A percentile compares a stretch with the other conserved stretches of the same genome.
phyloP scores from a whole-genome alignment of 2,888 invertebrate genomes.

The Patella depressa region DNA sequence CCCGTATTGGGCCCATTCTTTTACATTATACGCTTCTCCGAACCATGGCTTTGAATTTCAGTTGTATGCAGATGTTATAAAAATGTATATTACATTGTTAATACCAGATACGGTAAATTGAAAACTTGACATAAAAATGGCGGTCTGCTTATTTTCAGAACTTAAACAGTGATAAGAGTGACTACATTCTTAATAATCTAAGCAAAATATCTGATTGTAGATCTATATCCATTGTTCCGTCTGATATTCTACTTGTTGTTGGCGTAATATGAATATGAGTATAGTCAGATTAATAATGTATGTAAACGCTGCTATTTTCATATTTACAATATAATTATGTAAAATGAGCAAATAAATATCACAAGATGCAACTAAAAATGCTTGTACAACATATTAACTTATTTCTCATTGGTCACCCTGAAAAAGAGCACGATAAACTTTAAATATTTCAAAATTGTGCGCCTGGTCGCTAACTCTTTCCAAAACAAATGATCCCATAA shows the following conservation, averaged over 20 bases:
- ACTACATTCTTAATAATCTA: neutral
- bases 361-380: neutral
- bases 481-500: neutral
- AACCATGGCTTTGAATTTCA: no score
- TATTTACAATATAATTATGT: neutral
- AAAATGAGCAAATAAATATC: neutral
- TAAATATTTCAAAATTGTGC: neutral
- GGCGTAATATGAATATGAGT: neutral
- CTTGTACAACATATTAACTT: neutral
- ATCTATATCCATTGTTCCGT: neutral
- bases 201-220: neutral
- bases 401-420: neutral
- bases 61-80: no score
- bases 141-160: neutral
- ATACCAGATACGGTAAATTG: no score
- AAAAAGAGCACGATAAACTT: neutral
- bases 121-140: no score
- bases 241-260: neutral
- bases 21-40: no score
- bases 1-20: no score
- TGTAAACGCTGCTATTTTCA: neutral
- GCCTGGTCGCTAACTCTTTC: neutral
- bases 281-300: neutral
- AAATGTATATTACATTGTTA: no score
- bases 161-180: neutral